phyloP scores from a whole-genome alignment of 2,113 vertebrate species.

The Ardeotis arabs region DNA sequence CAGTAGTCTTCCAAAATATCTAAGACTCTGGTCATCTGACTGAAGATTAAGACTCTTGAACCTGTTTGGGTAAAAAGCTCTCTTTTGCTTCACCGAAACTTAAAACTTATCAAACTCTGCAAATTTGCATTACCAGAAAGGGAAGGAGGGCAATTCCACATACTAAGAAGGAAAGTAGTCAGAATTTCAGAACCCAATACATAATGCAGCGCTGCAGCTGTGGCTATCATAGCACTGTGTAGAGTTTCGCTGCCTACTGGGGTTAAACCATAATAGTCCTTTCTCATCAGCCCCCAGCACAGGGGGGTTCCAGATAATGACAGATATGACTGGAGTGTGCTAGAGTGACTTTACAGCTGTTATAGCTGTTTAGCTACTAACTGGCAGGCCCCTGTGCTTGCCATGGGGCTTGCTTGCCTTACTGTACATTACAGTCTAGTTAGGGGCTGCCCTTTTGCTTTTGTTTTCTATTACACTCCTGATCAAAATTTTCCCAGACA shows the following conservation, averaged over 20 bases:
- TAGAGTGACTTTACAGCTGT: rapidly evolving
- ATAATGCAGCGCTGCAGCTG: neutral
- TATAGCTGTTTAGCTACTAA: neutral
- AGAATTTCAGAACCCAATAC: neutral
- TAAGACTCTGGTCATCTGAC: conserved; percentile 97
- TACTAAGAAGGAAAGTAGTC: neutral
- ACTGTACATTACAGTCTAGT: too few relatives aligned
- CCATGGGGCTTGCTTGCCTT: neutral
- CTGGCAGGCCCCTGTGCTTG: neutral
- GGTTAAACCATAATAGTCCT: neutral
- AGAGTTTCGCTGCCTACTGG: neutral
- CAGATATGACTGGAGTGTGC: neutral
- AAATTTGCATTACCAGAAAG: neutral
- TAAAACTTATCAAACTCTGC: neutral
- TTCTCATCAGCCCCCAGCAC: rapidly evolving
- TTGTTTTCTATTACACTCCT: neutral
- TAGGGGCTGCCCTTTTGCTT: neutral
- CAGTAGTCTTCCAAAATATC: conserved; percentile 99
- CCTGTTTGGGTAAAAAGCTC: conserved; percentile 70
- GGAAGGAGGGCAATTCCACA: neutral
- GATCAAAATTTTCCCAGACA: neutral
- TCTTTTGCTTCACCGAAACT: neutral
- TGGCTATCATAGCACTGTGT: rapidly evolving
- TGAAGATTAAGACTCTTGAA: conserved; percentile 95
- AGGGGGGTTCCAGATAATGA: neutral